Base-by-base conservation (phyloP, 2,888 invertebrate genomes). In the Pterostichus niger region DNA sequence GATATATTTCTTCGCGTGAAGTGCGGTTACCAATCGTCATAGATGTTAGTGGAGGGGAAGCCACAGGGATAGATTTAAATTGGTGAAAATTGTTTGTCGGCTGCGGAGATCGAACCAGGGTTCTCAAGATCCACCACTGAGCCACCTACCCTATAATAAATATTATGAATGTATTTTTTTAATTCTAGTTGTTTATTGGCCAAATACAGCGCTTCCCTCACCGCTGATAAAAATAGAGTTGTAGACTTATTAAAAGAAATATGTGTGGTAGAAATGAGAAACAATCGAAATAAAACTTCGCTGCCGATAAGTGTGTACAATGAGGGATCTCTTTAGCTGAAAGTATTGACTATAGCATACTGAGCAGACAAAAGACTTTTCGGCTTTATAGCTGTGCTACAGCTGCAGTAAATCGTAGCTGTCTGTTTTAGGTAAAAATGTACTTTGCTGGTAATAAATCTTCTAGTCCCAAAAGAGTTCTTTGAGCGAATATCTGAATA, bases 401-500 rank as follows among this genome's bases (percentile, higher is more conserved):
- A 64, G 64, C 40, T 64, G 68, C 68, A 71, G 15, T 71, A 71
- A 71, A 71, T 71, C 68, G 44, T 71, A 17, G 10, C 46, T 71
- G 68, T 44, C 40, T 71, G 68, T 71, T 76, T 56, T 76, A 76
- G 76, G 76, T 54, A 76, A 76, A 76, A 76, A 76, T 76, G 33
- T 56, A 76, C 76, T 76, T 56, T 52, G 76, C 54, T 54, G 56
- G 76, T 76, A 54, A 76, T 76, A 76, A 76, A 76, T 76, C 54
- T 76, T 56, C 46, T 15, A 54, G 52, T 52, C 76, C 54, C 76
- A 40, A 54, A 75, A 52, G 75, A 52, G 52, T 54, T 49, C 75
- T 75, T 75, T 75, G 52, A 49, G 35, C 75, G 75, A 75, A 31
- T 75, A 75, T 75, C 54, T 75, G 71, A 75, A 75, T 75, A 75